Percentiles rank a stretch among this genome's conserved stretches.
These are phyloP conservation scores for Mimachlamys varia DNA, from an alignment of 2,888 invertebrate species.

Conservation along the genomic window DNA sequence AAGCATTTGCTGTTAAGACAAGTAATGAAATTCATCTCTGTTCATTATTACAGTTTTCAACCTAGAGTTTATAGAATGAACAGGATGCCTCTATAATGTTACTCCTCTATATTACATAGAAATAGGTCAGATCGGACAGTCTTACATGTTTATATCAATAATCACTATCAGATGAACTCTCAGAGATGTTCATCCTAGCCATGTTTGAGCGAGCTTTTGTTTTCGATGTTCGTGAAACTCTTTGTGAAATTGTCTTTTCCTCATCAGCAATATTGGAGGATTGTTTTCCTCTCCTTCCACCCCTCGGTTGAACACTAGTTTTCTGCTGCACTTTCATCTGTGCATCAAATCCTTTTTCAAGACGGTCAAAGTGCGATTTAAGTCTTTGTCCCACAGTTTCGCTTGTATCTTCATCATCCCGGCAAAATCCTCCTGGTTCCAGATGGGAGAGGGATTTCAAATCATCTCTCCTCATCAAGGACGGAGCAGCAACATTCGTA, in stretches of 20 bases:
- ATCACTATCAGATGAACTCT: slow-evolving; percentile 9
- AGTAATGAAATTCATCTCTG: background rate
- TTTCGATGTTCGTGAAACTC: background rate
- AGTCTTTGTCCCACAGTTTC: slow-evolving; percentile 12
- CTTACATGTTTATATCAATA: background rate
- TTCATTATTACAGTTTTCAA: background rate
- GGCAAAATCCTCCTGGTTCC: slow-evolving; percentile 34
- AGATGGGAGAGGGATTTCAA: background rate
- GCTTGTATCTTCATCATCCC: slow-evolving; percentile 27
- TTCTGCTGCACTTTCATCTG: background rate
- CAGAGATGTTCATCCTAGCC: background rate
- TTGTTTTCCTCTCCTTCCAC: background rate
- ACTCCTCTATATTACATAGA: background rate
- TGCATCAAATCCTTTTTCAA: background rate
- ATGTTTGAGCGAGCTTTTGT: background rate
- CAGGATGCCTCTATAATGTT: background rate
- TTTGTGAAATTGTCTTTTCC: background rate
- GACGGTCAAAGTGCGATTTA: background rate
- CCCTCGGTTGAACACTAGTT: background rate
- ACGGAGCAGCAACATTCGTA: background rate
- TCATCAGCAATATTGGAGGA: background rate
- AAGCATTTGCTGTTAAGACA: too few species aligned
- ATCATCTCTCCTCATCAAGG: background rate
- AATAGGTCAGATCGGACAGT: background rate
- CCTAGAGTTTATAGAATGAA: background rate